phyloP scores from a whole-genome alignment of 1,140 invertebrate genomes.

The Matsumurasca onukii region DNA sequence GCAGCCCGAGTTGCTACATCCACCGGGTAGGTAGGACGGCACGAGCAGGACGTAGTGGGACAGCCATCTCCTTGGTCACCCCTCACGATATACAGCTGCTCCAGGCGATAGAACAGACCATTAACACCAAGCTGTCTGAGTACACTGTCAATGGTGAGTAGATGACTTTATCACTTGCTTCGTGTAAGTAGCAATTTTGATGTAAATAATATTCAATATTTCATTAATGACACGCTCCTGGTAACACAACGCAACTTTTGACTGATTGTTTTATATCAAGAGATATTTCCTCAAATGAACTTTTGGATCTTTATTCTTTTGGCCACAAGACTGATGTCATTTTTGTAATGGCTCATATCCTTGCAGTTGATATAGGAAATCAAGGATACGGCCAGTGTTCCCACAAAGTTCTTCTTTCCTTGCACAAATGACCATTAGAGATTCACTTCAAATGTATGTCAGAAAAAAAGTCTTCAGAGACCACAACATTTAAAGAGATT shows the following conservation, averaged over 20 bases:
- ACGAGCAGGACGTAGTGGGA: slow-evolving; percentile 82
- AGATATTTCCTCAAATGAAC: not conserved
- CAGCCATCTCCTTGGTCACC: slow-evolving; percentile 88
- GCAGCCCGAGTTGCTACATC: slow-evolving; percentile 90
- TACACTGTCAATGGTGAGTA: slow-evolving; percentile 78
- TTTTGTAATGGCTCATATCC: too few relatives aligned
- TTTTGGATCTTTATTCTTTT: too few relatives aligned
- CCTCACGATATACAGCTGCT: slow-evolving; percentile 88
- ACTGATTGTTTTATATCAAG: not conserved
- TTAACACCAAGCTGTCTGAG: slow-evolving; percentile 83
- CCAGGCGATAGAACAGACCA: slow-evolving; percentile 75
- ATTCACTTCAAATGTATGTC: too few relatives aligned
- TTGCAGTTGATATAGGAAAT: too few relatives aligned
- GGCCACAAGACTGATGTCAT: too few relatives aligned
- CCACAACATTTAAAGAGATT: too few relatives aligned
- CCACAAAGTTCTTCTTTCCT: too few relatives aligned
- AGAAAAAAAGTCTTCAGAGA: too few relatives aligned
- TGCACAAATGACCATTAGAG: too few relatives aligned
- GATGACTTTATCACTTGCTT: too few relatives aligned
- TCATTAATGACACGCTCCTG: slow-evolving; percentile 5
- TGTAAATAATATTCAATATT: not conserved
- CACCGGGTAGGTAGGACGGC: slow-evolving; percentile 97
- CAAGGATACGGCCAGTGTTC: too few relatives aligned
- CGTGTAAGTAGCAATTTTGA: too few relatives aligned
- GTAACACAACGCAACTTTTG: not conserved